These are phyloP conservation scores for Troilus luridus DNA, from an alignment of 2,888 invertebrate genomes.

Conservation along the genomic window DNA sequence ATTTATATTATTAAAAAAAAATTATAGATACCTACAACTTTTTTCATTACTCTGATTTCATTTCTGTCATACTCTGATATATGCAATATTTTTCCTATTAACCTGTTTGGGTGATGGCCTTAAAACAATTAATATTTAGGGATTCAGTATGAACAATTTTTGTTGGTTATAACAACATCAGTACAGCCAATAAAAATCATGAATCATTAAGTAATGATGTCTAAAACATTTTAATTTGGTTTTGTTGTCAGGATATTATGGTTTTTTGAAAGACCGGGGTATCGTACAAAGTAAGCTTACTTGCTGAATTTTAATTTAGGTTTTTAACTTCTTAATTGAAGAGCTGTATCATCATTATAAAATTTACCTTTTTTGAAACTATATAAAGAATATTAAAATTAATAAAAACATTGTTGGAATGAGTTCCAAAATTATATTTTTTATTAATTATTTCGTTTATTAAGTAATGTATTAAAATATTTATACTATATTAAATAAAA, in stretches of 20 bases:
- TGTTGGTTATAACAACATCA: neutral
- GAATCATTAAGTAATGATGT: neutral
- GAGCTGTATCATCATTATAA: neutral
- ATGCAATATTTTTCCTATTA: no score
- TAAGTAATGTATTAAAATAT: no score
- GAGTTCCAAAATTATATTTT: no score
- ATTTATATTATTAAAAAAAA: no score
- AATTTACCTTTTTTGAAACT: neutral
- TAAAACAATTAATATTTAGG: neutral
- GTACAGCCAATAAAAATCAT: neutral
- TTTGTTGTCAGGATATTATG: slow-evolving; percentile 7
- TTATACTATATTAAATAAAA: no score
- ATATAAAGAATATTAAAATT: neutral
- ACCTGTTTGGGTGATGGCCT: no score
- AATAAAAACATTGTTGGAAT: no score
- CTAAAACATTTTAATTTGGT: neutral
- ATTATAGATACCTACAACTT: no score
- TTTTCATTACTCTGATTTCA: no score
- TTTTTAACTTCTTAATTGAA: neutral
- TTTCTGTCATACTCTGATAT: no score
- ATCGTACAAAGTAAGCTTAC: neutral
- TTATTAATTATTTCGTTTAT: no score
- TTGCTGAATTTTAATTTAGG: slow-evolving; percentile 23
- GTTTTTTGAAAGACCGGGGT: neutral
- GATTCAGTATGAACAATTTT: neutral